A percentile compares a stretch with the other conserved stretches of the same genome.
These are phyloP conservation scores for Siphlonurus alternatus DNA, from an alignment of 2,888 invertebrate genomes.

Conservation along the genomic window DNA sequence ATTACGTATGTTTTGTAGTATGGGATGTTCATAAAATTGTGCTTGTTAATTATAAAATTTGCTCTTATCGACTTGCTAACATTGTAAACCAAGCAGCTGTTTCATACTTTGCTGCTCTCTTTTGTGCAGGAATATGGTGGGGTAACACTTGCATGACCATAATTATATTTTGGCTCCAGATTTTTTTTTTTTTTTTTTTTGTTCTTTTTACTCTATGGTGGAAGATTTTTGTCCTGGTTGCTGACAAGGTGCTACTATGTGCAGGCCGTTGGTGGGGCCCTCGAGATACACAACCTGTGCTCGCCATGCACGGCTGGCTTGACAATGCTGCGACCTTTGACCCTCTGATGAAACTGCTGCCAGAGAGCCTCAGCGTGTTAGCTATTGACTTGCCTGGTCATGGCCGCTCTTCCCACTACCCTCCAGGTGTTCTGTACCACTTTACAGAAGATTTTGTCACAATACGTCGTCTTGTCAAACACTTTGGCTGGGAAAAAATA, in stretches of 20 bases:
- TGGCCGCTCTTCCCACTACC: slow-evolving; percentile 32
- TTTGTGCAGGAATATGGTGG: no score
- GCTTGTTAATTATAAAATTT: no score
- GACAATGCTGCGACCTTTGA: slow-evolving; percentile 20
- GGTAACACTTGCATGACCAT: no score
- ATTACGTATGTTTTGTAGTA: no score
- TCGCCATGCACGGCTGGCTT: slow-evolving; percentile 21
- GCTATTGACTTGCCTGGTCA: slow-evolving; percentile 21
- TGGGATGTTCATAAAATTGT: no score
- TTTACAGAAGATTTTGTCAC: slow-evolving; percentile 67
- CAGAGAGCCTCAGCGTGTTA: slow-evolving; percentile 9
- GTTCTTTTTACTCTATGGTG: background rate
- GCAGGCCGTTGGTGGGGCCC: slow-evolving; percentile 18
- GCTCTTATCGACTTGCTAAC: no score
- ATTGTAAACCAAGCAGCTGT: no score
- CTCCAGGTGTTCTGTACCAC: slow-evolving; percentile 40
- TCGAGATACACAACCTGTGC: slow-evolving; percentile 14
- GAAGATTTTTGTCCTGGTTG: no score
- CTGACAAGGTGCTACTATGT: no score
- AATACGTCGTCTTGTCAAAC: slow-evolving; percentile 51
- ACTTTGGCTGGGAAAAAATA: slow-evolving; percentile 60
- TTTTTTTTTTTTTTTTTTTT: background rate
- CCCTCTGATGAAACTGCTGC: slow-evolving; percentile 16
- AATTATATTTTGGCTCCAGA: background rate
- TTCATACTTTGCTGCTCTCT: no score